Evolutionary conservation across 2,888 invertebrate species (phyloP).

Genomic region (Terebella lapidaria): DNA sequence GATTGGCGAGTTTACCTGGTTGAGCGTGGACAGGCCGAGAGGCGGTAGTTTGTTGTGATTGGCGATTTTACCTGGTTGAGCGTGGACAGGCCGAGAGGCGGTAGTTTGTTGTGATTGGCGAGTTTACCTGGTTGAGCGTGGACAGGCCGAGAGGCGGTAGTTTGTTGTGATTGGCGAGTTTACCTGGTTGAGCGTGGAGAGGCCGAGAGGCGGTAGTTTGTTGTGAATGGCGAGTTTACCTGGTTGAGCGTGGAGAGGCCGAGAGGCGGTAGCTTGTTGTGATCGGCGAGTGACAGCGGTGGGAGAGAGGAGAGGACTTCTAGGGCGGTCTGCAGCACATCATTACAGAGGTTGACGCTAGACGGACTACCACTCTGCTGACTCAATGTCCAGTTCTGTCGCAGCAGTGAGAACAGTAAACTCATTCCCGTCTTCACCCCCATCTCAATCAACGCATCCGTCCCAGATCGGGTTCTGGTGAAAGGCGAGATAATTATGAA

Average conservation of each 20-base stretch:
- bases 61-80: too few relatives aligned
- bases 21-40: too few relatives aligned
- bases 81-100: slow-evolving; percentile 61
- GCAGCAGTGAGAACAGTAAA: slow-evolving; percentile 60
- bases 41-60: too few relatives aligned
- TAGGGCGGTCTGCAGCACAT: slow-evolving; percentile 60
- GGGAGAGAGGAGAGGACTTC: slow-evolving; percentile 60
- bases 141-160: too few relatives aligned
- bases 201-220: slow-evolving; percentile 56
- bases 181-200: slow-evolving; percentile 59
- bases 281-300: slow-evolving; percentile 61
- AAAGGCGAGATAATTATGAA: background rate
- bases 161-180: too few relatives aligned
- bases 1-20: too few relatives aligned
- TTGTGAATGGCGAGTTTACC: slow-evolving; percentile 61
- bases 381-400: slow-evolving; percentile 59
- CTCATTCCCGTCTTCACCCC: slow-evolving; percentile 63
- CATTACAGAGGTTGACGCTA: slow-evolving; percentile 58
- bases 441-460: slow-evolving; percentile 61
- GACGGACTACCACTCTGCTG: slow-evolving; percentile 15
- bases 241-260: slow-evolving; percentile 57
- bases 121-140: too few relatives aligned
- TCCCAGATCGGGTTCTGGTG: slow-evolving; percentile 26
- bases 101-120: too few relatives aligned
- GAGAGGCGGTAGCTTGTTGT: slow-evolving; percentile 58